Evolutionary conservation across 1,140 invertebrate species (phyloP), one percentile per base, ranked within the genome.

Genomic region (Tetramorium parvispinum): DNA sequence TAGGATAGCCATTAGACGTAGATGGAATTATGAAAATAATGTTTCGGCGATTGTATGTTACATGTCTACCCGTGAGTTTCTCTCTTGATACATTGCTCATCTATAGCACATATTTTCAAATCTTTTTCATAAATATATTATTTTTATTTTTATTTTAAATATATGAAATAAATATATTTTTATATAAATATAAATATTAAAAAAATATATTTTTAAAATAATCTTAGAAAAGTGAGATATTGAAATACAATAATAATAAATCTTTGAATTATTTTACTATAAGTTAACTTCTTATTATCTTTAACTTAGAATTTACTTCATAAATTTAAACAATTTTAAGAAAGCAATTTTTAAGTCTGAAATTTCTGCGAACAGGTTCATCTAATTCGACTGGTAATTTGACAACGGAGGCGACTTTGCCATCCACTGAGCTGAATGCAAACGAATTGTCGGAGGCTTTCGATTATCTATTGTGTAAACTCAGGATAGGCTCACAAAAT

Each of bases 1-100:
- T 91, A 97, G 97, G 91, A 97, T 98, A 61, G 97, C 97, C 4
- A 97, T 98, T 87, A 97, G 97, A 75, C 96, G 98, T 82, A 96
- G 98, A 61, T 98, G 97, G 97, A 98, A 98, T 94, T 98, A 98
- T 92, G 98, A 98, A 91, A 98, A 98, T 94, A 98, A 97, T 89
- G 97, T 98, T 83, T 97, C 97, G 16, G 97, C 97, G 3, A 97
- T 98, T 91, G 97, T 98, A 32, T 98, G 97, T 93, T 97, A 98
- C 92, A 96, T 98, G 57, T 97, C 97, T 59, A 97, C 97, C 88
- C 96, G 97, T 97, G 95, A 93, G 91, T 88, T 71, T 66, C 18
- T 81, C 27, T 85, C 32, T 85, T 61, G 3, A 37, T 37, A 10
- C 57, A 43, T 57, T 4, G 10, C 6, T 61, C n/a, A n/a, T 61